Conservation (phyloP, 2,797 vertebrate genomes). For the Hydrocynus forskahlii region DNA sequence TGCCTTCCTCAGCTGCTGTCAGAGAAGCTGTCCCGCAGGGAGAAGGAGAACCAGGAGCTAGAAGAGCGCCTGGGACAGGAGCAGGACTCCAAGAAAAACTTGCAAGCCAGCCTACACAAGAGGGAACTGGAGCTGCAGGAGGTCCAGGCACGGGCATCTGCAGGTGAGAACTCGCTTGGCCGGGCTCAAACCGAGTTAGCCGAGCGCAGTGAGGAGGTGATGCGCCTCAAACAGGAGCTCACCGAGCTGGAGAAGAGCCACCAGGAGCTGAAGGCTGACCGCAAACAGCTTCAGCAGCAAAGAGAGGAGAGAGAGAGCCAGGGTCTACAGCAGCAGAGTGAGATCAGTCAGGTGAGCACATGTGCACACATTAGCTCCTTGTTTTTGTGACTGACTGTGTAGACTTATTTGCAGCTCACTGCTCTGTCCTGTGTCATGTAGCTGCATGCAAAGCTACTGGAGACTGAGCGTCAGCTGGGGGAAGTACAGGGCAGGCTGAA, state of each 20-base stretch:
- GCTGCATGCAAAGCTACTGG: slow-evolving; percentile 93
- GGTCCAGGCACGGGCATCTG: slow-evolving; percentile 82
- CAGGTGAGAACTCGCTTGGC: slow-evolving; percentile 82
- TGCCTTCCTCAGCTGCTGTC: slow-evolving; percentile 76
- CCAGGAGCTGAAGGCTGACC: slow-evolving; percentile 89
- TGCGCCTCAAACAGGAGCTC: slow-evolving; percentile 87
- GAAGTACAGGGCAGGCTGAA: slow-evolving; percentile 94
- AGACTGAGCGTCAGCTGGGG: slow-evolving; percentile 92
- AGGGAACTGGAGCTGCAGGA: slow-evolving; percentile 89
- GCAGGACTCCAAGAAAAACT: slow-evolving; percentile 80
- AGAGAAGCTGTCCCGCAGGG: slow-evolving; percentile 85
- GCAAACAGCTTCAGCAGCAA: slow-evolving; percentile 93
- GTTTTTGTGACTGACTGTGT: not conserved
- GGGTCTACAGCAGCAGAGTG: slow-evolving; percentile 89
- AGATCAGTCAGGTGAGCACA: slow-evolving; percentile 88
- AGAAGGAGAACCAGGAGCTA: slow-evolving; percentile 84
- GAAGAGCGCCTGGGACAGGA: slow-evolving; percentile 83
- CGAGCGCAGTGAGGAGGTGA: slow-evolving; percentile 81
- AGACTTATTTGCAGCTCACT: not conserved
- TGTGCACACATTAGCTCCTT: not conserved
- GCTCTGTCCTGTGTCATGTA: slow-evolving; percentile 63
- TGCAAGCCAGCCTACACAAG: slow-evolving; percentile 86
- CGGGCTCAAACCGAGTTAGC: slow-evolving; percentile 81
- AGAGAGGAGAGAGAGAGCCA: slow-evolving; percentile 92
- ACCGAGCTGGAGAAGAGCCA: slow-evolving; percentile 86